A percentile compares a stretch with the other conserved stretches of the same genome.
Conservation (phyloP, 2,888 invertebrate genomes). For the Stenodera caucasica region DNA sequence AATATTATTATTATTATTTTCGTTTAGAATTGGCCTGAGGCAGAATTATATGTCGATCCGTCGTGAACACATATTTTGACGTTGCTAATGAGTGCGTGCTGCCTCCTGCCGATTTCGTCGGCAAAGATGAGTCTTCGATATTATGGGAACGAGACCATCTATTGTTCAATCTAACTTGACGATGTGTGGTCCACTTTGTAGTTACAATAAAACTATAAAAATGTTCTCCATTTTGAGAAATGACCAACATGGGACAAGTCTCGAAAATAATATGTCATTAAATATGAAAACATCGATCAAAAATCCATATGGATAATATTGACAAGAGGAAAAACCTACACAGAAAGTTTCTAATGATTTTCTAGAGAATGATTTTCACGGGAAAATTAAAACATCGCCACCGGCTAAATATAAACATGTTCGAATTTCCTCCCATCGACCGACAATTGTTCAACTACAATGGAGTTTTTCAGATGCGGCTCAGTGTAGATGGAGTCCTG, state of each 20-base stretch:
- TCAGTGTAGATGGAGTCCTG: no score
- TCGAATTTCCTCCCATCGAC: no score
- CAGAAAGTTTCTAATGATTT: no score
- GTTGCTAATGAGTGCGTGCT: conserved; percentile 55
- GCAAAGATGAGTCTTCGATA: conserved; percentile 30
- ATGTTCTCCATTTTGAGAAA: background rate
- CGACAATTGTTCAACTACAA: no score
- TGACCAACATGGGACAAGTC: background rate
- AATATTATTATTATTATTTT: no score
- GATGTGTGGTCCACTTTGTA: conserved; percentile 8
- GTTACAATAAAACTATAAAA: background rate
- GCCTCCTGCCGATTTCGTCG: conserved; percentile 48
- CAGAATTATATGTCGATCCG: conserved; percentile 15
- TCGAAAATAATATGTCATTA: background rate
- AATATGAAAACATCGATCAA: background rate
- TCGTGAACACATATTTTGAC: conserved; percentile 45
- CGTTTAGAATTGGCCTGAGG: no score
- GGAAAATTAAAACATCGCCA: no score
- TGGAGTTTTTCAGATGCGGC: no score
- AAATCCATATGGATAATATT: background rate
- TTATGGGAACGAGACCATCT: background rate
- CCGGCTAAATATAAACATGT: no score
- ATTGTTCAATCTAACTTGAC: conserved; percentile 4
- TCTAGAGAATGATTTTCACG: no score
- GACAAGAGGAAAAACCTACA: no score